Conservation (phyloP, 2,888 invertebrate species). For the Agriotes lineatus region DNA sequence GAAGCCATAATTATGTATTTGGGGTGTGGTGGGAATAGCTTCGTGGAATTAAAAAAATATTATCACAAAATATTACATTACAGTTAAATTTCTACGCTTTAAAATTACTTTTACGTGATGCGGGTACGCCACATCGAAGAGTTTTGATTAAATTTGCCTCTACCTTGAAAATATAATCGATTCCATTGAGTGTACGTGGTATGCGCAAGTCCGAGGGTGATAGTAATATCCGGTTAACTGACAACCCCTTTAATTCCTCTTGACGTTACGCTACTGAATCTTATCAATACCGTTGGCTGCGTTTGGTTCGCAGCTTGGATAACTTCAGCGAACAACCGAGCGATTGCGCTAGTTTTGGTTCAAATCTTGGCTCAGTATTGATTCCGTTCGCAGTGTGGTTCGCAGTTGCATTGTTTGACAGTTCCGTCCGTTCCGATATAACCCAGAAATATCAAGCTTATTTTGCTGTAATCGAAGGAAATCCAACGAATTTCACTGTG, state of each 20-base stretch:
- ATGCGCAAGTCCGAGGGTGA: slow-evolving; percentile 36
- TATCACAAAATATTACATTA: slow-evolving; percentile 34
- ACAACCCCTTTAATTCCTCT: not conserved
- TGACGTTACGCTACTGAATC: slow-evolving; percentile 15
- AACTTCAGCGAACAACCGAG: not conserved
- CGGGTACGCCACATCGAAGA: slow-evolving; percentile 38
- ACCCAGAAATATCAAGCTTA: no score
- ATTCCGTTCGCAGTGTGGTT: no score
- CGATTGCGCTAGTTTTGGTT: no score
- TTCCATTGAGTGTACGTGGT: slow-evolving; percentile 15
- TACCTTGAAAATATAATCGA: slow-evolving; percentile 46
- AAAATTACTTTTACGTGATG: slow-evolving; percentile 22
- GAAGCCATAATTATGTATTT: slow-evolving; percentile 29
- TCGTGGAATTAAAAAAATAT: slow-evolving; percentile 12
- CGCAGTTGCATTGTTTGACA: no score
- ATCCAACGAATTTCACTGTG: not conserved
- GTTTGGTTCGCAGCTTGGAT: not conserved
- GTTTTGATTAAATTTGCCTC: slow-evolving; percentile 35
- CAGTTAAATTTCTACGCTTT: slow-evolving; percentile 5
- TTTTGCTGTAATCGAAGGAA: not conserved
- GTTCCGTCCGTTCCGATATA: no score
- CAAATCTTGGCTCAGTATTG: no score
- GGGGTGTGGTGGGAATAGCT: slow-evolving; percentile 21
- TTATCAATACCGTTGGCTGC: not conserved
- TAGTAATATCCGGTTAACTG: slow-evolving; percentile 23